Conservation (phyloP, 2,797 vertebrate species). For the Amphiprion clarkii region DNA sequence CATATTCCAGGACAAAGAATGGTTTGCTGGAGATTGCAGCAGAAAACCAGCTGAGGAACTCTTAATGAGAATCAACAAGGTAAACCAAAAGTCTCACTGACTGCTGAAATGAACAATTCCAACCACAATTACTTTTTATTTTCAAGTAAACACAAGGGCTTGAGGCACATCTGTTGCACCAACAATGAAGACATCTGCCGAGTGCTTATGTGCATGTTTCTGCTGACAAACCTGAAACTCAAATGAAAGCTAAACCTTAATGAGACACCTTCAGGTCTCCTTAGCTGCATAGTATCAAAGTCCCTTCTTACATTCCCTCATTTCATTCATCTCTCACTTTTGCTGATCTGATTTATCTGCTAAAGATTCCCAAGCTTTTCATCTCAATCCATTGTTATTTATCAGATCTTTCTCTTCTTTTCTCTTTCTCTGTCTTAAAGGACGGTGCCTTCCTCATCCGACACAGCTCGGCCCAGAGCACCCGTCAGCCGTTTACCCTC, state of each 20-base stretch:
- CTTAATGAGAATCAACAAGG: slow-evolving; percentile 81
- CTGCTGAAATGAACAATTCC: slow-evolving; percentile 9
- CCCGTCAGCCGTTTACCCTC: slow-evolving; percentile 83
- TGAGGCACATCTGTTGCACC: slow-evolving; percentile 12
- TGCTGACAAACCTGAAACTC: background rate
- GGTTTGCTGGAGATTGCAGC: slow-evolving; percentile 85
- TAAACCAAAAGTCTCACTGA: slow-evolving; percentile 48
- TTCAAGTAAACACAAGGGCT: background rate
- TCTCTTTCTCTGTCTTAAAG: slow-evolving; percentile 52
- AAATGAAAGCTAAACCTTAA: slow-evolving; percentile 12
- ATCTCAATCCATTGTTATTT: background rate
- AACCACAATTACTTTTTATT: slow-evolving; percentile 12
- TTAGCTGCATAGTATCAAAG: background rate
- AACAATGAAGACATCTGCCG: slow-evolving; percentile 3
- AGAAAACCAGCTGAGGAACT: slow-evolving; percentile 82
- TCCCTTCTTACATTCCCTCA: background rate
- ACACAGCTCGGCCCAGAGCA: slow-evolving; percentile 78
- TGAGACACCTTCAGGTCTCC: slow-evolving; percentile 13
- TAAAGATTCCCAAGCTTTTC: background rate
- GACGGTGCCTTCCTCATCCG: slow-evolving; percentile 86
- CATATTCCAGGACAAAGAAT: slow-evolving; percentile 75
- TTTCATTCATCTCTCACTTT: background rate
- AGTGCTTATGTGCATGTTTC: slow-evolving; percentile 1
- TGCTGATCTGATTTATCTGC: background rate
- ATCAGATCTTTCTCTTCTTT: background rate